Evolutionary conservation across 2,888 invertebrate species (phyloP), one percentile per base, ranked within the genome.

Genomic region (Panzeria rudis): DNA sequence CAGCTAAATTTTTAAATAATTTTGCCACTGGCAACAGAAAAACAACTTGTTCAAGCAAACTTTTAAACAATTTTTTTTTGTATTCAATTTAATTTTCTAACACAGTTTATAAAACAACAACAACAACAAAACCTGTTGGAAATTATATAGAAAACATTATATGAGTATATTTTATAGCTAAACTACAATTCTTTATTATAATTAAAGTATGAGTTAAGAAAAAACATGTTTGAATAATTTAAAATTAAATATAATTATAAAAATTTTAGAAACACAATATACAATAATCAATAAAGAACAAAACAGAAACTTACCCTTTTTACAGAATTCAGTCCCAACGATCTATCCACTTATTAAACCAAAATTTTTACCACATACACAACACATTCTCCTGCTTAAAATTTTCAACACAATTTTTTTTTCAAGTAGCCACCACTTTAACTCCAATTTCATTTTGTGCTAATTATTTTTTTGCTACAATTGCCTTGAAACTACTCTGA

Each of bases 311-410:
- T 81, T 68, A 81, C 81, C 81, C 50, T 20, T 41, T 68, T n/a
- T 29, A 29, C 32, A 68, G 73, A 52, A 56, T 29, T 68, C 32
- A 59, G 81, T 52, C 59, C 66, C 59, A 59, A 75, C 81, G 81
- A 81, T 68, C 73, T 81, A 81, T 81, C 73, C 81, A 81, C 66
- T 50, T 52, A 56, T 47, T 44, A 61, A 68, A 73, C 38, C 72
- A 29, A 78, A 29, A 4, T 44, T 52, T 71, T 64, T 64, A 79
- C 72, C 80, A 80, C 66, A 80, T 29, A 71, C 62, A 76, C 23
- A 66, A 76, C 23, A 66, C 78, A 61, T 54, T 20, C 41, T 32
- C 15, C 47, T 54, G 25, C 23, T 47, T 23, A 6, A 47, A n/a
- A 32, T 72, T 59, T 20, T 15, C n/a, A n/a, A n/a, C n/a, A n/a